These are phyloP conservation scores for Cheilosia vulpina DNA, from an alignment of 2,888 invertebrate genomes.

Conservation along the genomic window DNA sequence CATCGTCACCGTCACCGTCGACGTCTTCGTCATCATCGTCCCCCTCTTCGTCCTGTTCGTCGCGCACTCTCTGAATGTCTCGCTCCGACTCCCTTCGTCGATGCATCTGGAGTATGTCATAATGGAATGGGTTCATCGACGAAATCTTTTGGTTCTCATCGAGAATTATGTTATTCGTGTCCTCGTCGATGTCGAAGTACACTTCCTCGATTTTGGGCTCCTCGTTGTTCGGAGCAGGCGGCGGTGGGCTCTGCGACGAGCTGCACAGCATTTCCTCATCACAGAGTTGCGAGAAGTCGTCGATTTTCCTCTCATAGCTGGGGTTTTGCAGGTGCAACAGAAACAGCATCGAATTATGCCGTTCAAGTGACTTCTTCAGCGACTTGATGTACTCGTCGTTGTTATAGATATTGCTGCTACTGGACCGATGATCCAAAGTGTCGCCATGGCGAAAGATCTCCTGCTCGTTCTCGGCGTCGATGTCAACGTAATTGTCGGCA, in stretches of 20 bases:
- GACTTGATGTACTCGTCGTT: slow-evolving; percentile 83
- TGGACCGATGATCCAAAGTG: slow-evolving; percentile 47
- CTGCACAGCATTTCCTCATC: slow-evolving; percentile 78
- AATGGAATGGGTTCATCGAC: slow-evolving; percentile 79
- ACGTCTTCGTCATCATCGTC: not conserved
- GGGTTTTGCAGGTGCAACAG: slow-evolving; percentile 82
- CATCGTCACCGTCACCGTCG: not conserved
- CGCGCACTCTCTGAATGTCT: not conserved
- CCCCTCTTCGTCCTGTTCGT: slow-evolving; percentile 8
- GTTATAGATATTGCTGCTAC: slow-evolving; percentile 80
- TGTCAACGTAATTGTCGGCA: slow-evolving; percentile 71
- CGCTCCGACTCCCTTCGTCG: slow-evolving; percentile 18
- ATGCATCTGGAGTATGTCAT: slow-evolving; percentile 77
- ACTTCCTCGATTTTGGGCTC: slow-evolving; percentile 74
- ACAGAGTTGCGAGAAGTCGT: slow-evolving; percentile 75
- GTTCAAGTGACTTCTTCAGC: slow-evolving; percentile 81
- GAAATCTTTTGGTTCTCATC: slow-evolving; percentile 64
- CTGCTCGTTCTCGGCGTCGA: slow-evolving; percentile 73
- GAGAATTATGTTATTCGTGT: slow-evolving; percentile 56
- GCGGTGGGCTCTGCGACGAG: slow-evolving; percentile 89
- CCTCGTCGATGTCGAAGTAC: slow-evolving; percentile 56
- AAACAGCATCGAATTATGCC: slow-evolving; percentile 83
- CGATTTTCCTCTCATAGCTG: slow-evolving; percentile 79
- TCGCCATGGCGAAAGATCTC: slow-evolving; percentile 71
- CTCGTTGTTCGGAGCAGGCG: slow-evolving; percentile 91